phyloP scores from a whole-genome alignment of 92 coral and sea anemone species.

The Phymanthus crucifer region DNA sequence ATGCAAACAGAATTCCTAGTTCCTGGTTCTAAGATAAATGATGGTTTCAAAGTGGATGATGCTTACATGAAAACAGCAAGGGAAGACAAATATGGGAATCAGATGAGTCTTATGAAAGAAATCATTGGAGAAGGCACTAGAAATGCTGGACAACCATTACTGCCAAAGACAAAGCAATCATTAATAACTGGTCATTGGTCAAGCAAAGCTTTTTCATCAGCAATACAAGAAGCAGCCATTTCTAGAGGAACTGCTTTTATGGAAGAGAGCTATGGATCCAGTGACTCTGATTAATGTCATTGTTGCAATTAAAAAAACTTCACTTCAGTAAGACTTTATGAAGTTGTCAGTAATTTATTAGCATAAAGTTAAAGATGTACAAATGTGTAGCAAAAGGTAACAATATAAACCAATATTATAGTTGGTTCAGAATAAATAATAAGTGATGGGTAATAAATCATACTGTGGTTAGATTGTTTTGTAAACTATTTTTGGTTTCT shows the following conservation, averaged over 20 bases:
- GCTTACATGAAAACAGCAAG: background rate
- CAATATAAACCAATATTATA: background rate
- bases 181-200: constrained; percentile 30
- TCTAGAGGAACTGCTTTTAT: constrained; percentile 58
- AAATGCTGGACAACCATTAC: background rate
- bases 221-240: constrained; percentile 80
- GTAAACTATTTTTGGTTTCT: background rate
- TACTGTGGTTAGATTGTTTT: background rate
- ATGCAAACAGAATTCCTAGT: background rate
- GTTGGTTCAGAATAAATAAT: too few relatives aligned
- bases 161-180: background rate
- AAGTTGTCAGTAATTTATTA: background rate
- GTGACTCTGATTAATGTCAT: constrained; percentile 54
- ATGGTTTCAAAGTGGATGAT: background rate
- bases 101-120: background rate
- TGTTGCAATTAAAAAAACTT: background rate
- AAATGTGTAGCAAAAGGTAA: background rate
- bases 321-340: background rate
- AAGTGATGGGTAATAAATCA: too few relatives aligned
- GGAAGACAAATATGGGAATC: background rate
- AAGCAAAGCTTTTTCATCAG: constrained; percentile 76
- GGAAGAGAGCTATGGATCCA: constrained; percentile 77
- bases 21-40: constrained; percentile 5
- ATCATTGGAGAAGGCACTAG: background rate
- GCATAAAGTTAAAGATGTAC: too few relatives aligned